Evolutionary conservation across 2,113 vertebrate genomes (phyloP), one percentile per base, ranked within the genome.

Genomic region (Hassar affinis): DNA sequence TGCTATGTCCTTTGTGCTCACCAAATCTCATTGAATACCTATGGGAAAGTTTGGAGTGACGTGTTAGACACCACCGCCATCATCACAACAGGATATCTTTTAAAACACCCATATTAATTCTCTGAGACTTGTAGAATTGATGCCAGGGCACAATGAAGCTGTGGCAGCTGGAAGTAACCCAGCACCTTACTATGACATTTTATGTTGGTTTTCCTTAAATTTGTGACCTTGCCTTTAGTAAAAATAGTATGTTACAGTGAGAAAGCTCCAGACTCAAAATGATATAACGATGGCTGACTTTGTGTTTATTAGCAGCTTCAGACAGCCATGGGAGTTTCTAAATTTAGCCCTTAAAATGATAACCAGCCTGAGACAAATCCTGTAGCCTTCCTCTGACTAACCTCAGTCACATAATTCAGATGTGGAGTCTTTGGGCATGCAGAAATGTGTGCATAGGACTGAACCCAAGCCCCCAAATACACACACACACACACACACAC

Each of bases 271-370:
- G 38, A 42, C 6, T 30, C n/a, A 17, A 51, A 51, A 35, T 17
- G n/a, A 33, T 51, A 20, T 25, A 75, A 75, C 2, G 38, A 22
- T 38, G 35, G 18, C 64, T 68, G 64, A 22, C 45, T 27, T 74
- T 74, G 7, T 52, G 47, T 75, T 75, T 75, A 52, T 75, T 75
- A 30, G 47, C 71, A 75, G n/a, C n/a, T 30, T 51, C 10, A 25
- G 20, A 3, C 35, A 71, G 68, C 42, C 68, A 47, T 71, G 68
- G 42, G 68, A 47, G 11, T 71, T 71, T 71, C 68, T 71, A 71
- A 79, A 79, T 79, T 62, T 79, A 61, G 57, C 6, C 35, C 15
- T n/a, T 78, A 59, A n/a, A 78, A 78, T 78, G 54, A 78, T 68
- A 66, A 51, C 79, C 30, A 66, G n/a, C 49, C 33, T 69, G 62